Evolutionary conservation across 1,140 invertebrate genomes (phyloP), one percentile per base, ranked within the genome.

Genomic region (Trichoplusia ni): DNA sequence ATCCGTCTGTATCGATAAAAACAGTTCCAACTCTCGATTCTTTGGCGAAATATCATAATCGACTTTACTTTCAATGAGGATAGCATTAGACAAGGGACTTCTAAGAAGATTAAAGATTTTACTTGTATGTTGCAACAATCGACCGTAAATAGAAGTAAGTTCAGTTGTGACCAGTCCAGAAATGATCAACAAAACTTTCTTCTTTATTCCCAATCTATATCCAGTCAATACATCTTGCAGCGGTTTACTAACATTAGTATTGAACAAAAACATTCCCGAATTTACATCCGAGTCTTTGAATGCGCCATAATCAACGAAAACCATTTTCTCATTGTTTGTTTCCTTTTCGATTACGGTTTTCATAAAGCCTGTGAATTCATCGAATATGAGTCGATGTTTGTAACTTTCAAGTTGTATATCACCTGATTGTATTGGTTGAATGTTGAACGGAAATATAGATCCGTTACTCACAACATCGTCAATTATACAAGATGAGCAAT

Each of bases 1-100:
- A 69, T 96, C 94, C 0, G 95, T 95, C 59, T 94, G 93, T 2
- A 98, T 80, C 14, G 96, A 90, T 94, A 98, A 95, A 65, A 97
- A 97, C 69, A 98, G 84, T 81, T 98, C 97, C 0, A 94, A 92
- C 73, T 96, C 95, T 8, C 94, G 86, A 77, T 95, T 94, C 73
- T 95, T 95, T 0, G 94, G 94, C 1, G 94, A 93, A 1, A 91
- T 88, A 40, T 94, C 94, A 61, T 95, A 94, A 77, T 96, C 95
- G 0, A 96, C 88, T 29, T 93, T 91, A 64, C 94, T 96, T 73
- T 95, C 93, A 4, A 96, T 77, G 51, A 92, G 93, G 64, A 97
- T 93, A 0, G 92, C 93, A 53, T 93, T 92, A 2, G 93, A 91
- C 1, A 95, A 83, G 0, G 91, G 89, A 18, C 84, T 84, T 11